Evolutionary conservation across 1,140 invertebrate species (phyloP).

Genomic region (Drosophila yakuba): DNA sequence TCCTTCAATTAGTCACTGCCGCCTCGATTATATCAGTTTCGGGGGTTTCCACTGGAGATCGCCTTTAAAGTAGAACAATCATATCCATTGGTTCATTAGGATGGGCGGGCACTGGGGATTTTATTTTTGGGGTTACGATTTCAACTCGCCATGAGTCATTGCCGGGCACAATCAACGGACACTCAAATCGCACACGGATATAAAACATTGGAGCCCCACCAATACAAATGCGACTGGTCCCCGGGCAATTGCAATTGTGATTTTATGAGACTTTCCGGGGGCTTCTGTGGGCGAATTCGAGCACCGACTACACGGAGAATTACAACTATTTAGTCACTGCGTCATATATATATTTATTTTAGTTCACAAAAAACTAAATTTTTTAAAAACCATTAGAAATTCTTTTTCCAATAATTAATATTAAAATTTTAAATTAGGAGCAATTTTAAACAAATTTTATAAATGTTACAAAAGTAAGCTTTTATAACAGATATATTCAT

Average conservation of each 20-base stretch:
- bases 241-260: slow-evolving; percentile 63
- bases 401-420: too few relatives aligned
- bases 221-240: slow-evolving; percentile 20
- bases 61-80: slow-evolving; percentile 35
- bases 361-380: too few relatives aligned
- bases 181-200: slow-evolving; percentile 29
- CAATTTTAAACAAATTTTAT: too few relatives aligned
- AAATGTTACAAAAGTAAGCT: background rate
- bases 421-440: too few relatives aligned
- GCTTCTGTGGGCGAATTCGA: slow-evolving; percentile 39
- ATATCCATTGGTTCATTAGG: slow-evolving; percentile 53
- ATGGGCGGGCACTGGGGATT: slow-evolving; percentile 43
- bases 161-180: slow-evolving; percentile 41
- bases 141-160: slow-evolving; percentile 62
- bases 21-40: too few relatives aligned
- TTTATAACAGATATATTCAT: too few relatives aligned
- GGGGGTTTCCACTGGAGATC: background rate
- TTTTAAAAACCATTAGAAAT: too few relatives aligned
- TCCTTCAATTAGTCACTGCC: background rate
- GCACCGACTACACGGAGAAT: slow-evolving; percentile 29
- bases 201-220: slow-evolving; percentile 31
- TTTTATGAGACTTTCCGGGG: slow-evolving; percentile 63
- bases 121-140: slow-evolving; percentile 56
- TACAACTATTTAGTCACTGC: too few relatives aligned
- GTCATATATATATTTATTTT: too few relatives aligned